Conservation (phyloP, 2,888 invertebrate species). For the Catonia carolina region DNA sequence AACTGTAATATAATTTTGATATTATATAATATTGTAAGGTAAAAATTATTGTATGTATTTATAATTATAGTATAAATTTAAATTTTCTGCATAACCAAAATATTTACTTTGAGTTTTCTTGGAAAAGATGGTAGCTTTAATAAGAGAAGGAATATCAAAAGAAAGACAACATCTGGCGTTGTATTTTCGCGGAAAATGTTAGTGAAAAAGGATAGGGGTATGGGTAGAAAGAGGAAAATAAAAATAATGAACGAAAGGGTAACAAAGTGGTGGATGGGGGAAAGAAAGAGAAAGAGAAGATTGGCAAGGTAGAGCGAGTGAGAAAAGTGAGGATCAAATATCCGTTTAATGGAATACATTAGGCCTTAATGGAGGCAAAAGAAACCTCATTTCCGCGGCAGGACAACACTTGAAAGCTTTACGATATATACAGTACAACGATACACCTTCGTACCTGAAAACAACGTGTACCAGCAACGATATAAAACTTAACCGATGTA, state of each 20-base stretch:
- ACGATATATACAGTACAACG: not conserved
- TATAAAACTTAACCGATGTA: too few species aligned
- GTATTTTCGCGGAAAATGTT: not conserved
- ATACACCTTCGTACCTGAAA: too few species aligned
- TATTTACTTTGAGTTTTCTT: too few species aligned
- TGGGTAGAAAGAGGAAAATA: not conserved
- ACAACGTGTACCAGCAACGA: too few species aligned
- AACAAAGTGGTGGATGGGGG: constrained; percentile 13
- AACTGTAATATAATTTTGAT: too few species aligned
- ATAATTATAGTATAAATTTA: too few species aligned
- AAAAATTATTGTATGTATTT: too few species aligned
- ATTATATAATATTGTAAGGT: too few species aligned
- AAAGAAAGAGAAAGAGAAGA: too few species aligned
- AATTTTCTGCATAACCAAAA: too few species aligned
- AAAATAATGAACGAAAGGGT: constrained; percentile 5
- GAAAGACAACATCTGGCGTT: not conserved
- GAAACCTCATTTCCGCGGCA: constrained; percentile 14
- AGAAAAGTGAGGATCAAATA: constrained; percentile 7
- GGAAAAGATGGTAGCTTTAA: too few species aligned
- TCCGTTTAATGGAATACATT: constrained; percentile 14
- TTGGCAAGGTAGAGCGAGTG: not conserved
- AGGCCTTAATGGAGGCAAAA: constrained; percentile 14
- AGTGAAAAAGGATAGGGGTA: not conserved
- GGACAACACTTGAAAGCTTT: constrained; percentile 14
- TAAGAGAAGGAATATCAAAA: too few species aligned